Evolutionary conservation across 37 sponge, comb jelly and placozoan genomes (phyloP), one percentile per base, ranked within the genome.

Genomic region (Eunapius fragilis): DNA sequence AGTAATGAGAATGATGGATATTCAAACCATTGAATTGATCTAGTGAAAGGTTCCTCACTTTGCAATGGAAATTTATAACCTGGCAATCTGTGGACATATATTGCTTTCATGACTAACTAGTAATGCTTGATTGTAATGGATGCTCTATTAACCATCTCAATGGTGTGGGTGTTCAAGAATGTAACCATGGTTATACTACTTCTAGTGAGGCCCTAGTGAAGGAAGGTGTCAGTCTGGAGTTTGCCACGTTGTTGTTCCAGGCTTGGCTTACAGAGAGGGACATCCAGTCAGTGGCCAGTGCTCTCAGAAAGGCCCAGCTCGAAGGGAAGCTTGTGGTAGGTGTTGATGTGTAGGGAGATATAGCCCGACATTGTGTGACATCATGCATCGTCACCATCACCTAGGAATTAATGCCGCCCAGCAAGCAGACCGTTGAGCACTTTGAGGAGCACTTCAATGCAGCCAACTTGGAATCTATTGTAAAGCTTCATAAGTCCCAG

Each of bases 231-330:
- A 78, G 88, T 12, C 77, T 97, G 34, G 36, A 79, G 28, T 97
- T 97, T 77, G 49, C 86, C 1, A 97, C 96, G 11, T n/a, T 83
- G 25, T 70, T 95, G 68, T 97, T 97, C 48, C 70, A 83, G 47
- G 77, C 85, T 5, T 97, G 96, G 96, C 14, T 97, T 31, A 77
- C 58, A 34, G 96, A 93, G 86, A 95, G 79, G 74, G 96, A 94
- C 30, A 97, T 95, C 32, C 49, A 37, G 31, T 69, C 84, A n/a
- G 75, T 97, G 33, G 82, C 89, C 11, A 80, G 73, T 76, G 85
- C 78, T 26, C 82, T 97, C 36, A 77, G 86, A 32, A 97, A 95
- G 38, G 81, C 82, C 6, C 31, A 84, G 17, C 77, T 95, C 33
- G 93, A 95, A 34, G 73, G 69, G 37, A 90, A 94, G 79, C 79